phyloP scores from a whole-genome alignment of 2,888 invertebrate species.

The Drosophila mimetica region DNA sequence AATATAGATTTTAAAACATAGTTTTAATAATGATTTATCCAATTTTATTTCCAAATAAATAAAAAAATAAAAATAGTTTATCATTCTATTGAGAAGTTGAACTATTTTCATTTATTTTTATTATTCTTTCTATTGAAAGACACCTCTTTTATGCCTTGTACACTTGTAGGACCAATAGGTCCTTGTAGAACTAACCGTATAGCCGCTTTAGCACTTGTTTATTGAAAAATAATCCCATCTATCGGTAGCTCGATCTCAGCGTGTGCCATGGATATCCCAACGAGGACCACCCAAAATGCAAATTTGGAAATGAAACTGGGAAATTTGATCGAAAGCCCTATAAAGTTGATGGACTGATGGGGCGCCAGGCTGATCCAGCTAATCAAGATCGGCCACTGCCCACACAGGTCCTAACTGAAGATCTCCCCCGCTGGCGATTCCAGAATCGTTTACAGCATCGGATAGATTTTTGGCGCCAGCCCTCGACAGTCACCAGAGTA shows the following conservation, averaged over 20 bases:
- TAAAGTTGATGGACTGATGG: conserved; percentile 39
- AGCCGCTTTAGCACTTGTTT: neutral
- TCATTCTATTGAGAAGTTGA: no score
- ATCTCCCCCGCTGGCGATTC: conserved; percentile 25
- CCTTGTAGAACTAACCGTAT: no score
- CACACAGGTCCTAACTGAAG: conserved; percentile 22
- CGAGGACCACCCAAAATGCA: conserved; percentile 26
- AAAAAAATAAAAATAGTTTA: no score
- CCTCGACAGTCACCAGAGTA: conserved; percentile 21
- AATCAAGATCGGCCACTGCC: conserved; percentile 28
- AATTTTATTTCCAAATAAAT: no score
- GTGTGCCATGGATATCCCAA: conserved; percentile 10
- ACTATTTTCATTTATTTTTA: no score
- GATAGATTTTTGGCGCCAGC: conserved; percentile 70
- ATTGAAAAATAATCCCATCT: neutral
- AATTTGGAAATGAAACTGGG: neutral
- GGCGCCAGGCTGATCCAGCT: conserved; percentile 30
- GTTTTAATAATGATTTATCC: no score
- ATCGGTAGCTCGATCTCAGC: conserved; percentile 33
- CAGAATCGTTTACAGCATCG: conserved; percentile 33
- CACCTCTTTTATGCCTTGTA: no score
- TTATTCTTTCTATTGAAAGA: no score
- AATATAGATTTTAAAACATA: no score
- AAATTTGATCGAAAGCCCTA: conserved; percentile 5
- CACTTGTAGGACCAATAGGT: no score